Conservation (phyloP, 2,888 invertebrate genomes). For the Cataglyphis altisquamis region DNA sequence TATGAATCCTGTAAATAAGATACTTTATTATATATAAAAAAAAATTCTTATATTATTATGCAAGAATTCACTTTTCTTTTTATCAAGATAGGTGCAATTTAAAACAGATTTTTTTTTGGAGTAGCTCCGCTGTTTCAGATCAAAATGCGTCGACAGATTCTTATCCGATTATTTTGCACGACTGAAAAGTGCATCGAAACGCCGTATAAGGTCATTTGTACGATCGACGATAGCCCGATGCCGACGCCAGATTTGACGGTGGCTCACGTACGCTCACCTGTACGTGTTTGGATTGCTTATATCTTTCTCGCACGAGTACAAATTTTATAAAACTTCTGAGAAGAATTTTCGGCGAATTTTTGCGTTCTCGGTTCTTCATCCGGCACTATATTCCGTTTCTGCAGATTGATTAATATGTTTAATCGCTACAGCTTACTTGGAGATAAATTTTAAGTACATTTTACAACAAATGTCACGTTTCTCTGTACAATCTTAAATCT, state of each 20-base stretch:
- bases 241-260: slow-evolving; percentile 64
- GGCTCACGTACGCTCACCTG: slow-evolving; percentile 62
- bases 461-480: background rate
- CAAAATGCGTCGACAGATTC: slow-evolving; percentile 67
- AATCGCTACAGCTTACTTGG: background rate
- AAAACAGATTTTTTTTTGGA: background rate
- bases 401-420: background rate
- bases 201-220: slow-evolving; percentile 79
- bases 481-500: slow-evolving; percentile 5
- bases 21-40: background rate
- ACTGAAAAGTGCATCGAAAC: slow-evolving; percentile 62
- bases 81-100: background rate
- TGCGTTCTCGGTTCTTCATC: background rate
- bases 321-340: slow-evolving; percentile 30
- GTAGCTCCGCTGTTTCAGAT: slow-evolving; percentile 56
- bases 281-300: slow-evolving; percentile 47
- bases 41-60: background rate
- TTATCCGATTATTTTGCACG: slow-evolving; percentile 66
- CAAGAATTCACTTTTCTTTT: background rate
- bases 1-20: background rate
- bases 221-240: slow-evolving; percentile 68
- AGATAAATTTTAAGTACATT: background rate
- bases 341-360: slow-evolving; percentile 27
- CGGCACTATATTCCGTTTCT: background rate
- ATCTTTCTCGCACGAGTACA: slow-evolving; percentile 11